phyloP scores from a whole-genome alignment of 2,113 vertebrate species.

The Grus americana region DNA sequence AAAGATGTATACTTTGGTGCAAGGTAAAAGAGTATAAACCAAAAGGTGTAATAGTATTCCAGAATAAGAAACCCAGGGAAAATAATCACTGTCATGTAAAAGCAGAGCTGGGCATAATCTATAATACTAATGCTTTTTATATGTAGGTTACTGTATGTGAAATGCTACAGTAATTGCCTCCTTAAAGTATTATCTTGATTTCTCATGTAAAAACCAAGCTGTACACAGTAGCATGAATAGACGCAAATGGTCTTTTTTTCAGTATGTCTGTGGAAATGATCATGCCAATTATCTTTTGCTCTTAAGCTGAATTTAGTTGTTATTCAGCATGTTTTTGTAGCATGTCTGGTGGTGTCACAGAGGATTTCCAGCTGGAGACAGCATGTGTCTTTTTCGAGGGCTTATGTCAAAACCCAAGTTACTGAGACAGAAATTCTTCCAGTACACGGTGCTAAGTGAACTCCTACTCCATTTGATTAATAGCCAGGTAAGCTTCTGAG shows the following conservation, averaged over 20 bases:
- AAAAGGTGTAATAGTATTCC: slow-evolving; percentile 10
- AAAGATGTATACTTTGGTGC: not conserved
- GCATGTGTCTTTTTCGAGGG: not conserved
- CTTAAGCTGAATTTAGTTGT: slow-evolving; percentile 56
- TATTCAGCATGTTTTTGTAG: slow-evolving; percentile 31
- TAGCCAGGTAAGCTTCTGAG: not conserved
- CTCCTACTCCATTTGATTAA: not conserved
- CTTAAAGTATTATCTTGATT: slow-evolving; percentile 56
- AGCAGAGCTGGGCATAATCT: slow-evolving; percentile 14
- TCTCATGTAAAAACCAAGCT: slow-evolving; percentile 26
- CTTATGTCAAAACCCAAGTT: slow-evolving; percentile 44
- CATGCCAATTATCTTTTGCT: slow-evolving; percentile 20
- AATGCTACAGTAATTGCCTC: slow-evolving; percentile 36
- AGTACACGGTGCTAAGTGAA: not conserved
- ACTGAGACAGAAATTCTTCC: slow-evolving; percentile 3
- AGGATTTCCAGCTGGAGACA: slow-evolving; percentile 25
- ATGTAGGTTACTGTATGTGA: not conserved
- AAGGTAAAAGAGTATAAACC: slow-evolving; percentile 2
- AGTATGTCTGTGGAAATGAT: not conserved
- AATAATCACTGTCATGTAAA: slow-evolving; percentile 31
- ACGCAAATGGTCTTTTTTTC: not conserved
- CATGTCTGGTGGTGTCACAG: slow-evolving; percentile 10
- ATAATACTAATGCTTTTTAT: slow-evolving; percentile 21
- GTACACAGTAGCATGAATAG: not conserved
- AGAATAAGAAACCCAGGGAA: slow-evolving; percentile 4